Evolutionary conservation across 2,888 invertebrate genomes (phyloP), one percentile per base, ranked within the genome.

Genomic region (Endotricha flammealis): DNA sequence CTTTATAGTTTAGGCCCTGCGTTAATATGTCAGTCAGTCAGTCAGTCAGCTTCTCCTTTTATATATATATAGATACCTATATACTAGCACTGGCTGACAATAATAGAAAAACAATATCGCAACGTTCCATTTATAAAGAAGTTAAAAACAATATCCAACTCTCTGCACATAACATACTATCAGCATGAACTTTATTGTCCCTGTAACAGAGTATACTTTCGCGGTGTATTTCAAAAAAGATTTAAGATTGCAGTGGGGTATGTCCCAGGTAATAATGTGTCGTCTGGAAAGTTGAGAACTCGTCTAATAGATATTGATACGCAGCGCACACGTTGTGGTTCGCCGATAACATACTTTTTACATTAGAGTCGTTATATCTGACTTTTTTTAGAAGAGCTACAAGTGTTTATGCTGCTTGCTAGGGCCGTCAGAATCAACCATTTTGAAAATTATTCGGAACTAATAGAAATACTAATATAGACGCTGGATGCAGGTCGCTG

Each of bases 201-300:
- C 9, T 1, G 29, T 4, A 10, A 25, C 20, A 38, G 12, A 24
- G 41, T 29, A 23, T 32, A 36, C 25, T 33, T 17, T 42, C 5
- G 9, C 8, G 8, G 3, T 28, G 13, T 14, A 6, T 3, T 9
- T 1, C 10, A 27, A 32, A 10, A 14, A 23, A 38, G 33, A 36
- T 45, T 36, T 34, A 36, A 37, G 32, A 33, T 30, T 29, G 17
- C 20, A 29, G 33, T 27, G 11, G 30, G 11, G 39, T 25, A 24
- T 31, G 25, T 36, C 29, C 13, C 40, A 42, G 41, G 43, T 43
- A 43, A 46, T 43, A 36, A 32, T 41, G 38, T 43, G 43, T 39
- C 39, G 44, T 46, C 46, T 46, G 43, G 42, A 42, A 46, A 46
- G 46, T 46, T 46, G 46, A 24, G 40, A 40, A 41, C 32, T 40